A percentile compares a stretch with the other conserved stretches of the same genome.
Conservation (phyloP, 2,113 vertebrate species). For the Tenrec ecaudatus region DNA sequence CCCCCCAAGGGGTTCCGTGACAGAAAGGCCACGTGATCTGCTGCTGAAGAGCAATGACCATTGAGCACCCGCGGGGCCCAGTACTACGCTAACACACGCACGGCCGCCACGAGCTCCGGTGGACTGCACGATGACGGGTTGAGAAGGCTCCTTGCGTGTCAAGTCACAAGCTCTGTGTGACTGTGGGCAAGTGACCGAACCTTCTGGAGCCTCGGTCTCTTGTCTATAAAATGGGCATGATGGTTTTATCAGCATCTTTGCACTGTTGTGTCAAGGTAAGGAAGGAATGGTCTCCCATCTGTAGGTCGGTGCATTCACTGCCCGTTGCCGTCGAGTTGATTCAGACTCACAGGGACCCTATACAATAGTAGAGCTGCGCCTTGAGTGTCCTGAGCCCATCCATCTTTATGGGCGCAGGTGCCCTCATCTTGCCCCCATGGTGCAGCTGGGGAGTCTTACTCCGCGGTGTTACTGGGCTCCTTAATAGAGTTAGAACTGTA, state of each 20-base stretch:
- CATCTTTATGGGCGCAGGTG: no score
- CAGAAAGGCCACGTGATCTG: not conserved
- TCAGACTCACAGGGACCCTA: no score
- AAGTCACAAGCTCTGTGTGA: not conserved
- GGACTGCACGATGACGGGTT: not conserved
- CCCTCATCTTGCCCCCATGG: no score
- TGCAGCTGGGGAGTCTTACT: no score
- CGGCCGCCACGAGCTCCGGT: not conserved
- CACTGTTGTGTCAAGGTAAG: not conserved
- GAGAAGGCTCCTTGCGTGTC: not conserved
- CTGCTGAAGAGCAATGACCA: not conserved
- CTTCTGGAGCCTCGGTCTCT: conserved; percentile 2
- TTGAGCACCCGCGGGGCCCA: not conserved
- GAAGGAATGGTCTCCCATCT: conserved; percentile 8
- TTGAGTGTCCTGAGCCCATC: no score
- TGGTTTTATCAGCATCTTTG: not conserved
- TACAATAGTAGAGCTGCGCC: no score
- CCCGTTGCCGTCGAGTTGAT: no score
- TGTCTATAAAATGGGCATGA: not conserved
- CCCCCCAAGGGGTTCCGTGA: not conserved
- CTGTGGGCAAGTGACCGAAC: not conserved
- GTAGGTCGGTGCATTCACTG: not conserved
- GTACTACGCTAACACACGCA: not conserved
- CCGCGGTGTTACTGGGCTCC: no score
- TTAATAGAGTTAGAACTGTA: not conserved